Percentiles rank a stretch among this genome's conserved stretches.
Evolutionary conservation across 2,113 vertebrate genomes (phyloP).

Genomic region (Neomonachus schauinslandi): DNA sequence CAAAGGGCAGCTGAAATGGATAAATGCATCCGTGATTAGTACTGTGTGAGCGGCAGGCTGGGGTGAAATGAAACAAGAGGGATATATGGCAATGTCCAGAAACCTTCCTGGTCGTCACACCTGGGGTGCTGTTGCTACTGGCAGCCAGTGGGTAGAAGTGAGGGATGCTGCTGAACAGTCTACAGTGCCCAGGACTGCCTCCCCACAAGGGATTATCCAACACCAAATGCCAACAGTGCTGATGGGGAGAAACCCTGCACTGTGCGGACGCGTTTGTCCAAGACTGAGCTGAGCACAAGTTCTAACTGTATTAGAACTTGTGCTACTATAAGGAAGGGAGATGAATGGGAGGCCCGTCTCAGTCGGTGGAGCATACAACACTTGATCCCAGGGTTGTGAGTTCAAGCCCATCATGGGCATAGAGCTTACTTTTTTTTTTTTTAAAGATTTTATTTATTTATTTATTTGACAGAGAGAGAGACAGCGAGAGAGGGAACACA

Average conservation of each 20-base stretch:
- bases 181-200: neutral
- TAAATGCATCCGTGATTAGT: neutral
- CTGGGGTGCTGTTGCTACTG: neutral
- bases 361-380: fast-evolving
- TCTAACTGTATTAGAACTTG: too few relatives aligned
- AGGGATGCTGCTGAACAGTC: neutral
- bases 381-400: neutral
- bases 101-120: neutral
- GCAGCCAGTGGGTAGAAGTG: neutral
- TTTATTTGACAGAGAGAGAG: too few relatives aligned
- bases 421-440: neutral
- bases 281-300: neutral
- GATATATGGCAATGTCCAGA: neutral
- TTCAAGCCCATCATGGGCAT: neutral
- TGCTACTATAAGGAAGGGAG: neutral
- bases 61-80: neutral
- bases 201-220: too few relatives aligned
- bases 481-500: too few relatives aligned
- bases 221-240: neutral
- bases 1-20: neutral
- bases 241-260: neutral
- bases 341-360: neutral
- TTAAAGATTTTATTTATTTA: too few relatives aligned
- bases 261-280: neutral
- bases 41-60: neutral